Evolutionary conservation across 2,888 invertebrate species (phyloP), one percentile per base, ranked within the genome.

Genomic region (Drosophila anceps): DNA sequence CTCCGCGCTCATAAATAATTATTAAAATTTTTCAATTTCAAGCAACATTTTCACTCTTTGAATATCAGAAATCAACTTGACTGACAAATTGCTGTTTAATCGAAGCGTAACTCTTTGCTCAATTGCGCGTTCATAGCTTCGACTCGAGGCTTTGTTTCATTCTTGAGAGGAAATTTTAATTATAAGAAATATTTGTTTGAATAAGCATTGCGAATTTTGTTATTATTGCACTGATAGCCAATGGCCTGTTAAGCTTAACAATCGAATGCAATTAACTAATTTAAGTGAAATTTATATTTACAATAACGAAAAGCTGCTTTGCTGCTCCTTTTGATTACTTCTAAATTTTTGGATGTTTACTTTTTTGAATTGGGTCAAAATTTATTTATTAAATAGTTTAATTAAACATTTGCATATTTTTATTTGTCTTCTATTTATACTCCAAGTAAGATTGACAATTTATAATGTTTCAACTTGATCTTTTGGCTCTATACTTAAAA

Each of bases 11-110:
- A 81, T 83, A 50, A 79, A 48, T 48, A 44, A 87, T 84, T 74
- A 89, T 84, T 89, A 89, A 87, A 71, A 84, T 82, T 87, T 87
- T 76, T 82, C 79, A 82, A 79, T 89, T 84, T 72, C 67, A 12
- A 69, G 76, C 62, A 68, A 62, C 54, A 64, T 84, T 83, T 74
- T 69, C 69, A 57, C 39, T 27, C 53, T 54, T 54, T 54, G 37
- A 54, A 10, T 54, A 27, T n/a, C 53, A 51, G 58, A 58, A 79
- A 67, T 80, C 10, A 20, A 50, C 18, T 33, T 18, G 66, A 51
- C 69, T 63, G 76, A 54, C 35, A 80, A 80, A 82, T 82, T 69
- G 73, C 80, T 68, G 73, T 83, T 65, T 53, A 50, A 61, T 62
- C 53, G 29, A 41, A 31, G 24, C 37, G 12, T 1, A 35, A 24